Evolutionary conservation across 2,888 invertebrate genomes (phyloP).

Genomic region (Seira musarum): DNA sequence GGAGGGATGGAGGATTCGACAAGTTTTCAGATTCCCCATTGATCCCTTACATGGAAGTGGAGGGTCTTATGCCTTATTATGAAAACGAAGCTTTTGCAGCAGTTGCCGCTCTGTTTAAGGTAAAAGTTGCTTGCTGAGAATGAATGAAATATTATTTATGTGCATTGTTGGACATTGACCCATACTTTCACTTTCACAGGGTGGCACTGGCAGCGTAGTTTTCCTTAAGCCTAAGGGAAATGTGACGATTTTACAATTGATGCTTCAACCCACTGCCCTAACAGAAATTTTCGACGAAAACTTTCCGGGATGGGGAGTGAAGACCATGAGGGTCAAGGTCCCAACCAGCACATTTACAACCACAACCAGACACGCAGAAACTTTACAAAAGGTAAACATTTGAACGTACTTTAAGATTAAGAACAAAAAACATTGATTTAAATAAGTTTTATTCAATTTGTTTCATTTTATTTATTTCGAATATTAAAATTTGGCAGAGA

Average conservation of each 20-base stretch:
- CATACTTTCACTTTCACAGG: constrained; percentile 21
- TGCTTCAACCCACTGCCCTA: constrained; percentile 62
- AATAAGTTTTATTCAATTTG: not conserved
- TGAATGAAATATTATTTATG: not conserved
- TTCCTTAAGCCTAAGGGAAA: constrained; percentile 63
- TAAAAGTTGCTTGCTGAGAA: too few species aligned
- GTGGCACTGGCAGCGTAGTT: constrained; percentile 64
- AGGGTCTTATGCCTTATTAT: constrained; percentile 64
- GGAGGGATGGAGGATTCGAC: constrained; percentile 57
- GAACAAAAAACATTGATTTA: not conserved
- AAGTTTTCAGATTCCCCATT: constrained; percentile 57
- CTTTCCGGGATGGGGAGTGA: constrained; percentile 65
- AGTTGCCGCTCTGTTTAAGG: constrained; percentile 63
- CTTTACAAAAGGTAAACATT: constrained; percentile 54
- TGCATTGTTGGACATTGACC: not conserved
- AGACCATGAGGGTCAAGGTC: constrained; percentile 61
- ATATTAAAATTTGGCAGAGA: constrained; percentile 21
- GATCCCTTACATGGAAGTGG: constrained; percentile 62
- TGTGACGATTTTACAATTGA: constrained; percentile 62
- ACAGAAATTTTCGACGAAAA: constrained; percentile 65
- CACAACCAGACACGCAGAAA: constrained; percentile 61
- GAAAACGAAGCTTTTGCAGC: constrained; percentile 65
- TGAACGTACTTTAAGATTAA: not conserved
- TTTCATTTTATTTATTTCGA: not conserved
- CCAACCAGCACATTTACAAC: constrained; percentile 60